Evolutionary conservation across 2,797 vertebrate species (phyloP).

Genomic region (Hypotaenidia philippensis): DNA sequence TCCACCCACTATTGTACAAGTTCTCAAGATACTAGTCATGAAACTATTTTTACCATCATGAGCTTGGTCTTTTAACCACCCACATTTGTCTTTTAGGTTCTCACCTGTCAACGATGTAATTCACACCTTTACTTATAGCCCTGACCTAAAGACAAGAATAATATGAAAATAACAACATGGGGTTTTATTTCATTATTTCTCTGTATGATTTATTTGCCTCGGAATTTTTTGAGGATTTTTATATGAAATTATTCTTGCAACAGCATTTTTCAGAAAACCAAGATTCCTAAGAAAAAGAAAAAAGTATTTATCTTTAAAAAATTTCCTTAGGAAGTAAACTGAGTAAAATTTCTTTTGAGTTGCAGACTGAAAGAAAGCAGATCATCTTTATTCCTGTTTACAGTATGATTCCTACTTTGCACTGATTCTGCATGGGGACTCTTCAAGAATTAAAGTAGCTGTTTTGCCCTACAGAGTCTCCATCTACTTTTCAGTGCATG

Average conservation of each 20-base stretch:
- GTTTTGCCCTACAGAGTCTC: not conserved
- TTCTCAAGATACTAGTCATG: constrained; percentile 44
- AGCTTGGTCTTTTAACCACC: constrained; percentile 52
- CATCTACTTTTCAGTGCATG: not conserved
- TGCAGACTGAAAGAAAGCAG: not conserved
- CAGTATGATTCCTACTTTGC: not conserved
- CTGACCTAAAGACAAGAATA: constrained; percentile 52
- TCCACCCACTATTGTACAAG: constrained; percentile 60
- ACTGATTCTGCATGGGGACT: not conserved
- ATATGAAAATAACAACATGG: not conserved
- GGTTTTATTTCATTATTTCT: not conserved
- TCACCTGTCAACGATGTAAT: constrained; percentile 58
- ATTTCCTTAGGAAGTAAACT: not conserved
- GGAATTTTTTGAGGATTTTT: not conserved
- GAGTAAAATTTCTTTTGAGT: not conserved
- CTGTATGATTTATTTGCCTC: not conserved
- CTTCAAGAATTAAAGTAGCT: not conserved
- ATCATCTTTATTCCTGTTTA: not conserved
- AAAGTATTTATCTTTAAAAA: not conserved
- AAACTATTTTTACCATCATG: constrained; percentile 43
- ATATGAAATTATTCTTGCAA: not conserved
- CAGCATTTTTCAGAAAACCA: not conserved
- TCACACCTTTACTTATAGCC: constrained; percentile 48
- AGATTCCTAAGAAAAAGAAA: not conserved
- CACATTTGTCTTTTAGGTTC: constrained; percentile 59